A percentile compares a stretch with the other conserved stretches of the same genome.
phyloP scores from a whole-genome alignment of 53 echinoderm and acorn worm species.

The Echinometra lucunter region DNA sequence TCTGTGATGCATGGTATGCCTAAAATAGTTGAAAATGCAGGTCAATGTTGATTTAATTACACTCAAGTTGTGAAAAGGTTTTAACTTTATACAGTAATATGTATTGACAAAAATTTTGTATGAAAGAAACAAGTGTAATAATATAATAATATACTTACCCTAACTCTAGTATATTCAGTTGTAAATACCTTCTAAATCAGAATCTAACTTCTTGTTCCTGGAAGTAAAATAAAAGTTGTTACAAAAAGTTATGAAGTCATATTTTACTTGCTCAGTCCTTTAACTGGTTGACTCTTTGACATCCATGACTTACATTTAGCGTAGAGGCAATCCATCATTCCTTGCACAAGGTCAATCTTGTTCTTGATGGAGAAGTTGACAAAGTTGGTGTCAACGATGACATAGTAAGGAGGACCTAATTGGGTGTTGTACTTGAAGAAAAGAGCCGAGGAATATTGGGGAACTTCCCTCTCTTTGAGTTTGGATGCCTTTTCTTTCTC shows the following conservation, averaged over 20 bases:
- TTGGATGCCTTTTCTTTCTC: conserved; percentile 78
- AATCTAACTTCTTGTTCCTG: too few species aligned
- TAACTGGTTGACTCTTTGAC: too few species aligned
- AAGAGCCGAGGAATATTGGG: conserved; percentile 94
- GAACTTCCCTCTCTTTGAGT: conserved; percentile 84
- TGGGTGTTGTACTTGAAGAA: conserved; percentile 99
- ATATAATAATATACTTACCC: too few species aligned
- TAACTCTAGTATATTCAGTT: too few species aligned
- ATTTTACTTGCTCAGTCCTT: too few species aligned
- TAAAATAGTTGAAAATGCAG: conserved; percentile 5
- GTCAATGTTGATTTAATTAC: background rate
- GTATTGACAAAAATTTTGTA: too few species aligned
- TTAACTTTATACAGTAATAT: background rate
- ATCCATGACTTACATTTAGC: conserved; percentile 88
- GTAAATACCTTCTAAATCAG: too few species aligned
- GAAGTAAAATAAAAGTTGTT: too few species aligned
- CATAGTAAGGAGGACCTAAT: conserved; percentile 97
- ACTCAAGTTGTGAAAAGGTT: background rate
- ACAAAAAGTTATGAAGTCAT: too few species aligned
- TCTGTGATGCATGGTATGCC: conserved; percentile 98
- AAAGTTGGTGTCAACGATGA: conserved; percentile 97
- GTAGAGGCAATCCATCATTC: conserved; percentile 98
- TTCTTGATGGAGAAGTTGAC: conserved; percentile 97
- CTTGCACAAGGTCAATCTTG: conserved; percentile 93
- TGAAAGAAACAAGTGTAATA: too few species aligned